These are phyloP conservation scores for Beris chalybata DNA, from an alignment of 2,888 invertebrate genomes.

Conservation along the genomic window DNA sequence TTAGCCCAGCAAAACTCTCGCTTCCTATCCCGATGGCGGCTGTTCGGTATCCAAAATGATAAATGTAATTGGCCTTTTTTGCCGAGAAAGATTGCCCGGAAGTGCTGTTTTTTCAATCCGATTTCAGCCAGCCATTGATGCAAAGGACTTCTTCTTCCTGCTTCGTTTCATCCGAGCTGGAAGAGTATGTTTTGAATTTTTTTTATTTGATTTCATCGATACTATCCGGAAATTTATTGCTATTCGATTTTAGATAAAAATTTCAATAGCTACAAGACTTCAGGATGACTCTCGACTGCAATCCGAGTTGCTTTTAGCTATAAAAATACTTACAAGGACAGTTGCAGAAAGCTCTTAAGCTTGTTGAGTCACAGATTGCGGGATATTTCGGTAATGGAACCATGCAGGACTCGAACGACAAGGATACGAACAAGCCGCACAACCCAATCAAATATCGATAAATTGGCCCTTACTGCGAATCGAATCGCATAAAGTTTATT, in stretches of 20 bases:
- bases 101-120: conserved; percentile 11
- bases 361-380: conserved; percentile 18
- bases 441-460: conserved; percentile 26
- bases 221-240: conserved; percentile 28
- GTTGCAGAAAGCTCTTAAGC: conserved; percentile 19
- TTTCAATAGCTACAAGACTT: conserved; percentile 23
- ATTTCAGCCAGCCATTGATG: conserved; percentile 7
- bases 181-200: conserved; percentile 31
- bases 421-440: not conserved
- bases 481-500: conserved; percentile 28
- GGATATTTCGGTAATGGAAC: conserved; percentile 14
- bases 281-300: conserved; percentile 10
- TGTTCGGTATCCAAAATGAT: conserved; percentile 23
- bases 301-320: conserved; percentile 28
- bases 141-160: conserved; percentile 6
- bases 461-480: conserved; percentile 25
- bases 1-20: conserved; percentile 3
- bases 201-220: conserved; percentile 33
- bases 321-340: conserved; percentile 18
- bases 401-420: conserved; percentile 6
- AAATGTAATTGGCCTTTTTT: conserved; percentile 31
- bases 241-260: conserved; percentile 24
- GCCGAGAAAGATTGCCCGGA: conserved; percentile 8
- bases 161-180: conserved; percentile 5
- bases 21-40: not conserved